Percentiles rank a stretch among this genome's conserved stretches.
These are phyloP conservation scores for Berghia stephanieae DNA, from an alignment of 1,140 invertebrate species.

Conservation along the genomic window DNA sequence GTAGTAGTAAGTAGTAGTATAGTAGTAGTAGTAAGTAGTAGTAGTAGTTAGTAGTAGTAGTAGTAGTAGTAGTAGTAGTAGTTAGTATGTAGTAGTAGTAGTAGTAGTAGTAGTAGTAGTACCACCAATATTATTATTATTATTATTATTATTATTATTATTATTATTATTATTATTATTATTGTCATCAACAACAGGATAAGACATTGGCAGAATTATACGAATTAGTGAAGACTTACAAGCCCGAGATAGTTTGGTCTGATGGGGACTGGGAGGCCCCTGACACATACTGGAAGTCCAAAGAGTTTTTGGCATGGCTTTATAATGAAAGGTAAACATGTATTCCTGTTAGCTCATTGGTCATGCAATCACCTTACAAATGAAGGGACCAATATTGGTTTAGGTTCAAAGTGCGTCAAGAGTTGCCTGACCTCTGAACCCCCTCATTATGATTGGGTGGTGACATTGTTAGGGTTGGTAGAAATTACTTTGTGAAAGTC, in stretches of 20 bases:
- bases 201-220: slow-evolving; percentile 70
- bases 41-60: too few relatives aligned
- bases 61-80: too few relatives aligned
- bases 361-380: background rate
- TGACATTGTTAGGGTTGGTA: too few relatives aligned
- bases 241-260: slow-evolving; percentile 92
- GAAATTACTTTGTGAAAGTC: too few relatives aligned
- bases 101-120: background rate
- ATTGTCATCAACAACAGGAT: slow-evolving; percentile 40
- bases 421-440: too few relatives aligned
- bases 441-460: too few relatives aligned
- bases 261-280: slow-evolving; percentile 75
- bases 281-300: slow-evolving; percentile 76
- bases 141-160: background rate
- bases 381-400: too few relatives aligned
- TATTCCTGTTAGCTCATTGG: background rate
- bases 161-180: background rate
- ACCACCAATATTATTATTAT: too few relatives aligned
- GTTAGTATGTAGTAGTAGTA: too few relatives aligned
- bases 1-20: too few relatives aligned
- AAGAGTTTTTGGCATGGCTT: slow-evolving; percentile 83
- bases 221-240: slow-evolving; percentile 77
- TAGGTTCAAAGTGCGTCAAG: too few relatives aligned
- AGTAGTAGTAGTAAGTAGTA: too few relatives aligned
- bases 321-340: slow-evolving; percentile 85